Conservation (phyloP, 2,888 invertebrate species). For the Troilus luridus region DNA sequence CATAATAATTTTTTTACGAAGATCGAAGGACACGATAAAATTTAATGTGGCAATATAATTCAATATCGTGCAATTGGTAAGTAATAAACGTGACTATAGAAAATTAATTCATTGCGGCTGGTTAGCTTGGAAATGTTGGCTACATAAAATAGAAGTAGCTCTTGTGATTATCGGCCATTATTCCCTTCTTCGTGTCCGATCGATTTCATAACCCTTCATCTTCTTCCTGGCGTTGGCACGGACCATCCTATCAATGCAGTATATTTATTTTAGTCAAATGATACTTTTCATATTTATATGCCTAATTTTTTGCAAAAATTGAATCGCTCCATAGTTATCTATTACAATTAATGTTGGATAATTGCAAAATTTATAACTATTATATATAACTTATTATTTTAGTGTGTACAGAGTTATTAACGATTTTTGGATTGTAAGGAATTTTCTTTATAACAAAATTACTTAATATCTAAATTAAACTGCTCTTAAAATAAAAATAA, state of each 20-base stretch:
- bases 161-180: slow-evolving; percentile 19
- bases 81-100: neutral
- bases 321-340: no score
- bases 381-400: no score
- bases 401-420: no score
- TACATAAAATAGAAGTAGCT: slow-evolving; percentile 25
- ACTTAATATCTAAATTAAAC: no score
- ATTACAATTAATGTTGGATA: no score
- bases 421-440: no score
- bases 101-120: slow-evolving; percentile 30
- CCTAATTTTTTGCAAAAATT: neutral
- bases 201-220: slow-evolving; percentile 23
- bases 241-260: neutral
- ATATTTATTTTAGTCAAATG: neutral
- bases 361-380: no score
- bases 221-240: neutral
- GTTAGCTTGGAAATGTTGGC: neutral
- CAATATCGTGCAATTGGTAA: neutral
- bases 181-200: slow-evolving; percentile 11
- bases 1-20: neutral
- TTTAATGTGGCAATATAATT: neutral
- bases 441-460: no score
- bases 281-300: no score
- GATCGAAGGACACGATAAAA: neutral
- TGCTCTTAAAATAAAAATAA: no score